phyloP scores from a whole-genome alignment of 2,113 vertebrate species.

The Zosterops lateralis region DNA sequence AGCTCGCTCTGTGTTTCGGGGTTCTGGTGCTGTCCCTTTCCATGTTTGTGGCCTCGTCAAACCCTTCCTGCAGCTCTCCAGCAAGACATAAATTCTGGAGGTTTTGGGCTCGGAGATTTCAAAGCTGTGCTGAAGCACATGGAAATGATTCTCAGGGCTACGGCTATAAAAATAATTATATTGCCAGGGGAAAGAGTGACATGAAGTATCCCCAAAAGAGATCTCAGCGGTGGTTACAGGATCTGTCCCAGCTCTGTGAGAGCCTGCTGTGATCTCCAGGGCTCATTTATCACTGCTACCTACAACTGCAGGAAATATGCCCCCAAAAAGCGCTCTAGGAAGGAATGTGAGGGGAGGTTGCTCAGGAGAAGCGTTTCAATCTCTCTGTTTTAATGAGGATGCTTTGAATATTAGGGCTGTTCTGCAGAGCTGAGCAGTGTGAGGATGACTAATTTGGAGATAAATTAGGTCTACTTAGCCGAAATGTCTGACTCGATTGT shows the following conservation, averaged over 20 bases:
- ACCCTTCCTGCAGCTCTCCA: neutral
- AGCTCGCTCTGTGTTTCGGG: neutral
- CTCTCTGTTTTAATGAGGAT: neutral
- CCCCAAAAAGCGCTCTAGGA: neutral
- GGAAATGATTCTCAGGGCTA: neutral
- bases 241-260: neutral
- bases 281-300: neutral
- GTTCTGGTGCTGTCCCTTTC: neutral
- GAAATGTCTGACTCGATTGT: neutral
- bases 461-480: constrained; percentile 13
- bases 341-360: neutral
- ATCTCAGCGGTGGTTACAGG: neutral
- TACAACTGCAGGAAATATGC: neutral
- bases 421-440: neutral
- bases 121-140: neutral
- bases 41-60: neutral
- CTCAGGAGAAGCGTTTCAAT: neutral
- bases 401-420: neutral
- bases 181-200: neutral
- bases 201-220: neutral
- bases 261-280: neutral
- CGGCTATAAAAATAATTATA: constrained; percentile 1
- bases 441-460: constrained; percentile 9
- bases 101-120: neutral
- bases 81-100: neutral